Percentiles rank a stretch among this genome's conserved stretches.
Evolutionary conservation across 2,797 vertebrate genomes (phyloP).

Genomic region (Clarias pachynema): DNA sequence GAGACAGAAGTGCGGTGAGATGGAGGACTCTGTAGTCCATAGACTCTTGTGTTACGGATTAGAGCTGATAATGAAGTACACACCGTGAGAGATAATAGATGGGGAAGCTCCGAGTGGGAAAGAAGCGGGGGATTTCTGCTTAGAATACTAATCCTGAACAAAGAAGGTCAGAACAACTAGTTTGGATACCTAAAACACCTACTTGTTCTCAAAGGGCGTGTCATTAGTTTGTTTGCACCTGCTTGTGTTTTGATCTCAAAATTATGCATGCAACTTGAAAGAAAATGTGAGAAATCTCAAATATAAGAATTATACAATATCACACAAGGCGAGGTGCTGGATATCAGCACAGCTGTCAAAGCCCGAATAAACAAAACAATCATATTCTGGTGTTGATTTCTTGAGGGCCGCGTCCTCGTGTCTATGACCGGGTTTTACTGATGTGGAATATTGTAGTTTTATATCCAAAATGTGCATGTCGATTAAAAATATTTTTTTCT

Average conservation of each 20-base stretch:
- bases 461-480: neutral
- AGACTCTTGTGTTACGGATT: conserved; percentile 55
- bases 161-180: conserved; percentile 13
- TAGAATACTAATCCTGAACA: conserved; percentile 52
- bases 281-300: neutral
- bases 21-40: conserved; percentile 34
- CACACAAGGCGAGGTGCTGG: no score
- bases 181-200: neutral
- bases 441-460: neutral
- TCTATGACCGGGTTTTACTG: neutral
- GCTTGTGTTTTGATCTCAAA: neutral
- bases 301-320: neutral
- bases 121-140: conserved; percentile 33
- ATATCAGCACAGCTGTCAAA: no score
- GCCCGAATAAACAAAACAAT: no score
- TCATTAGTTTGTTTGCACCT: neutral
- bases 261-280: neutral
- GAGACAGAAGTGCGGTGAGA: conserved; percentile 44
- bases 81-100: conserved; percentile 52
- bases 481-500: neutral
- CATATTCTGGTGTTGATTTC: no score
- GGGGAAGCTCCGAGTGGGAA: conserved; percentile 47
- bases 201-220: neutral
- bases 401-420: no score
- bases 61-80: conserved; percentile 52